Evolutionary conservation across 2,113 vertebrate species (phyloP).

Genomic region (Galeopterus variegatus): DNA sequence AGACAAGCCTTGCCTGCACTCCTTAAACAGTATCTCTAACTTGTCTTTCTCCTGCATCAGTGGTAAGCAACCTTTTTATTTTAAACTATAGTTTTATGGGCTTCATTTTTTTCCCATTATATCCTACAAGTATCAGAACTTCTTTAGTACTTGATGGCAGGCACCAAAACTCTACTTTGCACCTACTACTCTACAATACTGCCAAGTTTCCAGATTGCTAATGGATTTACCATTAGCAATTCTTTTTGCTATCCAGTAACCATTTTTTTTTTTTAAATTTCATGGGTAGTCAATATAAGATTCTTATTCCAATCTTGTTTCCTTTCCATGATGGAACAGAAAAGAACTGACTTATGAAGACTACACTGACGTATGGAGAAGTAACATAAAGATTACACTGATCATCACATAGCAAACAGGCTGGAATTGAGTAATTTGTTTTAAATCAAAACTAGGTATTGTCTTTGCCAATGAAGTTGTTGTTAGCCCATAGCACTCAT

Average conservation of each 20-base stretch:
- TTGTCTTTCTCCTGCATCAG: conserved; percentile 42
- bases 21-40: conserved; percentile 32
- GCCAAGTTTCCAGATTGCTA: neutral
- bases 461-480: neutral
- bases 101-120: conserved; percentile 8
- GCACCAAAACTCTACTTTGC: neutral
- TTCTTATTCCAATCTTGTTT: conserved; percentile 56
- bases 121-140: conserved; percentile 4
- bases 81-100: neutral
- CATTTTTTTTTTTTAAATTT: conserved; percentile 1
- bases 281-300: neutral
- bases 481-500: conserved; percentile 7
- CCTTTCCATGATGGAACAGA: neutral
- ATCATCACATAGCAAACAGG: neutral
- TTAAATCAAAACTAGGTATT: conserved; percentile 54
- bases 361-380: neutral
- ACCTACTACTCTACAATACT: neutral
- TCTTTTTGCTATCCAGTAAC: neutral
- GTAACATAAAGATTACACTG: neutral
- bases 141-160: neutral
- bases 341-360: conserved; percentile 16
- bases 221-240: neutral
- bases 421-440: neutral
- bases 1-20: conserved; percentile 22
- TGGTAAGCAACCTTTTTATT: conserved; percentile 1